A percentile compares a stretch with the other conserved stretches of the same genome.
Evolutionary conservation across 2,888 invertebrate species (phyloP).

Genomic region (Drosophila leonis): DNA sequence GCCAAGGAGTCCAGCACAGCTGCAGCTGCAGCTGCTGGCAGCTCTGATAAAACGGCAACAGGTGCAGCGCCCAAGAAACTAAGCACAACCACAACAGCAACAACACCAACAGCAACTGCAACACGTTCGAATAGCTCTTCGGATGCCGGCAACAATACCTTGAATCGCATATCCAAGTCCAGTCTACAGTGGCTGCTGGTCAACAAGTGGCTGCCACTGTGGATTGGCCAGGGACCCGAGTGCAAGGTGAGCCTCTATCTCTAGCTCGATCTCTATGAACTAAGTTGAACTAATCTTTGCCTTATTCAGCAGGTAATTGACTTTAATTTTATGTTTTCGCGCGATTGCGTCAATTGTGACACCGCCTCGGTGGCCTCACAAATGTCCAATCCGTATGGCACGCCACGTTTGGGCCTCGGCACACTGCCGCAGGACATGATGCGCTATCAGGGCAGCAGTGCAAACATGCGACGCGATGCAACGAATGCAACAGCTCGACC

Average conservation of each 20-base stretch:
- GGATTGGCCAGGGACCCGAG: constrained; percentile 87
- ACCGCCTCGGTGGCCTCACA: constrained; percentile 76
- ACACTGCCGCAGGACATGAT: constrained; percentile 83
- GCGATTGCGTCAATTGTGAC: constrained; percentile 85
- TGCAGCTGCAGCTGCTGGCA: constrained; percentile 18
- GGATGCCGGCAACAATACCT: constrained; percentile 75
- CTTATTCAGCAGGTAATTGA: constrained; percentile 83
- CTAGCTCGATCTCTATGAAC: not conserved
- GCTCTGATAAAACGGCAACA: constrained; percentile 38
- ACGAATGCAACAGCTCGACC: constrained; percentile 74
- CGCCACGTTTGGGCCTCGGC: constrained; percentile 73
- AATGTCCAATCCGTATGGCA: constrained; percentile 80
- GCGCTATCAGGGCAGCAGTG: constrained; percentile 76
- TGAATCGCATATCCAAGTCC: constrained; percentile 87
- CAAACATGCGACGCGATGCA: constrained; percentile 68
- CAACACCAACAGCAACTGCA: constrained; percentile 18
- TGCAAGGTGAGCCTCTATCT: constrained; percentile 82
- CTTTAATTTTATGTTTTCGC: constrained; percentile 86
- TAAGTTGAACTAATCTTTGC: not conserved
- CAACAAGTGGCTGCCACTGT: constrained; percentile 89
- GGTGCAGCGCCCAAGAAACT: constrained; percentile 14
- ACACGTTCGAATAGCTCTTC: constrained; percentile 50
- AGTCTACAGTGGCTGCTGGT: constrained; percentile 89
- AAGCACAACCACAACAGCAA: not conserved
- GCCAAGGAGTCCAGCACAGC: constrained; percentile 57